phyloP scores from a whole-genome alignment of 1,140 invertebrate genomes.

The Caenorhabditis inopinata region DNA sequence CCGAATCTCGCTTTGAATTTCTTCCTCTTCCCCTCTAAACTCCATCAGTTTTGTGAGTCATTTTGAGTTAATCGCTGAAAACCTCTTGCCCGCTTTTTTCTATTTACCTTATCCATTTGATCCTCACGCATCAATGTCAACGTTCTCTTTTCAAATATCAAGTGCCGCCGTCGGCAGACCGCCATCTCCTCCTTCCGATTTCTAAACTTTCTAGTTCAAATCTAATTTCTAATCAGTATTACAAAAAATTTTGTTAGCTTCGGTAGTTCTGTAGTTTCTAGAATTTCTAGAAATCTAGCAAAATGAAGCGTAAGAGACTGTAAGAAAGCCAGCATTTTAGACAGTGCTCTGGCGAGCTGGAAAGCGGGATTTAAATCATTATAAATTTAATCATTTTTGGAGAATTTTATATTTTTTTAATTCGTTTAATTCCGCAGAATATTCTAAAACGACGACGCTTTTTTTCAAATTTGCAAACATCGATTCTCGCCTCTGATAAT shows the following conservation, averaged over 20 bases:
- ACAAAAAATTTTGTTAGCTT: neutral
- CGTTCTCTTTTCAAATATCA: neutral
- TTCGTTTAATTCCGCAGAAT: no score
- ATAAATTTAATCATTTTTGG: no score
- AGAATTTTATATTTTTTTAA: no score
- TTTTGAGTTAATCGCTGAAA: neutral
- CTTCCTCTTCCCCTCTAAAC: neutral
- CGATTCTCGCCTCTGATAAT: no score
- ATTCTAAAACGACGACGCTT: no score
- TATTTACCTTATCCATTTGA: slow-evolving; percentile 18
- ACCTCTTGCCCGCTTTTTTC: neutral
- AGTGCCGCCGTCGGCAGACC: neutral
- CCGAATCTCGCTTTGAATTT: neutral
- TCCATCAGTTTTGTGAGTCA: neutral
- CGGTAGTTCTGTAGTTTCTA: neutral
- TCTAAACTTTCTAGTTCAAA: slow-evolving; percentile 7
- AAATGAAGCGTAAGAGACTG: no score
- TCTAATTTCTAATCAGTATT: neutral
- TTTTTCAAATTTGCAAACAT: no score
- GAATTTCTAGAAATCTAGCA: no score
- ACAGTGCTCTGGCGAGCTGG: no score
- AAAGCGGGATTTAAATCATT: no score
- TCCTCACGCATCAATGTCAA: neutral
- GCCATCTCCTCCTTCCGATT: neutral
- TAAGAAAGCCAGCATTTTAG: no score